Base-by-base conservation (phyloP, 2,888 invertebrate species). In the Andrena bicolor region DNA sequence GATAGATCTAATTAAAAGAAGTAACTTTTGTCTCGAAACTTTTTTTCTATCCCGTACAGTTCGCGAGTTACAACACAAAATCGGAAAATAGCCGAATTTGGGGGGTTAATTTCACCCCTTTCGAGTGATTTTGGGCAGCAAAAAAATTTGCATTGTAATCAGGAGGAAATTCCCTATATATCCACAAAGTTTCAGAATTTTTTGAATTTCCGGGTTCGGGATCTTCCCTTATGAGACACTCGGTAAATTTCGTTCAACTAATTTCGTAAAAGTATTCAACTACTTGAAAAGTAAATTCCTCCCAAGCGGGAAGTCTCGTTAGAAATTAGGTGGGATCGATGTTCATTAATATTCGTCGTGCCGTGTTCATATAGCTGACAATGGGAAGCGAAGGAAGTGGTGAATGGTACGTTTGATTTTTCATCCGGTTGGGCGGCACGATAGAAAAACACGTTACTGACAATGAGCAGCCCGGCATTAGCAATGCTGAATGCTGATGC, bases 401-500 rank as follows among this genome's bases (percentile, higher is more conserved):
- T 58, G 41, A 65, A 74, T 76, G 76, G 75, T 56, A 77, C 74
- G 82, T 80, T 80, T 82, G 77, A 80, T 84, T 80, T 81, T 77
- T 81, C 64, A 53, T 70, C 60, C 51, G 61, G 53, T 41, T 56
- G 61, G 69, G 61, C 35, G 28, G 20, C 53, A n/a, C 72, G 51
- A 32, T 35, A 20, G 65, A 65, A 82, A 84, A 89, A 83, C 83
- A 85, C 86, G 83, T 87, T 86, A 82, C 84, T 72, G 64, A 70
- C 58, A 58, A 58, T 41, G 58, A 60, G 30, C 23, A 58, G 63
- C 81, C 77, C 60, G 84, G 76, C 83, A 92, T 92, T 92, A 92
- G 90, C 92, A 92, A 90, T 92, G 90, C 90, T 91, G 92, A 92
- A 90, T 91, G 90, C 90, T 90, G 92, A 92, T 92, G 85, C 81